Evolutionary conservation across 2,113 vertebrate genomes (phyloP).

Genomic region (Apodemus sylvaticus): DNA sequence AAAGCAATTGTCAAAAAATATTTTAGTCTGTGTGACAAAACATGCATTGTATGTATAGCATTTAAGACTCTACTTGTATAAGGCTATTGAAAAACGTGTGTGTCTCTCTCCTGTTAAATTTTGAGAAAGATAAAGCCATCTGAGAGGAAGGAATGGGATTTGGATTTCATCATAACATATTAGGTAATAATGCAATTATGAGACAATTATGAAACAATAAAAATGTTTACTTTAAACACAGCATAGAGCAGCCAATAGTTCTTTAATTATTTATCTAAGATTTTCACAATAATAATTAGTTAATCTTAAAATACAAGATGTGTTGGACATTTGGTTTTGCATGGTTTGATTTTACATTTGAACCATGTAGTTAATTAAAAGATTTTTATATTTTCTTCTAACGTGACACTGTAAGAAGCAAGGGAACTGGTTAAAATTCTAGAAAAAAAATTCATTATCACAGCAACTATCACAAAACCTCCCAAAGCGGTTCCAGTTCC

Average conservation of each 20-base stretch:
- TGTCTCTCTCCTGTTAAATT: background rate
- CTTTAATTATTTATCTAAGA: background rate
- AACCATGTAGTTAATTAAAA: background rate
- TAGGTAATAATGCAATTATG: background rate
- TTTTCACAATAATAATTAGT: background rate
- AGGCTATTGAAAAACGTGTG: background rate
- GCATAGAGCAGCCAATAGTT: rapidly evolving
- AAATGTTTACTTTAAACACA: background rate
- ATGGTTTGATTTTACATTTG: background rate
- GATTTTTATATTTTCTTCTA: background rate
- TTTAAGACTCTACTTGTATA: background rate
- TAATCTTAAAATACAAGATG: background rate
- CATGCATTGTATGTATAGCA: background rate
- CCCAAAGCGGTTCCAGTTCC: background rate
- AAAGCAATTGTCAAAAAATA: background rate
- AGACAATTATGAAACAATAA: background rate
- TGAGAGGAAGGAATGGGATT: background rate
- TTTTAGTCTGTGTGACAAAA: background rate
- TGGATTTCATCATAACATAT: background rate
- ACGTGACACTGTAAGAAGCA: background rate
- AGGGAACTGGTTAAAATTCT: background rate
- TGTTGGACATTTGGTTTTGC: background rate
- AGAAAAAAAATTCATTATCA: background rate
- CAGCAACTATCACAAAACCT: background rate
- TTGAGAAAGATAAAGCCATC: background rate